Evolutionary conservation across 1,140 invertebrate genomes (phyloP).

Genomic region (Neodiprion lecontei): DNA sequence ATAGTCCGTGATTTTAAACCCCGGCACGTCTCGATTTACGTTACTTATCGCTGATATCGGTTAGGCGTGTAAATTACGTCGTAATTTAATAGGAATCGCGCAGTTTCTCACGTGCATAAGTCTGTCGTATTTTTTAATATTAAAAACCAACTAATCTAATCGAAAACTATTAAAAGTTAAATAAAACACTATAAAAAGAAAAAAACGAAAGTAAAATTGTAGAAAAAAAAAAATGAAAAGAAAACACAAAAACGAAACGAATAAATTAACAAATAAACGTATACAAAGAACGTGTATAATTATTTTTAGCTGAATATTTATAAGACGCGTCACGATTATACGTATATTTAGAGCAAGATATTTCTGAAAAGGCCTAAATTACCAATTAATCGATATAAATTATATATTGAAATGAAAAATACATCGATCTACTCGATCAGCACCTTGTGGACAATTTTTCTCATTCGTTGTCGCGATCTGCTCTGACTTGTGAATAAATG

Average conservation of each 20-base stretch:
- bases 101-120: background rate
- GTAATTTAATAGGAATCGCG: conserved; percentile 1
- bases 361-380: background rate
- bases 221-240: background rate
- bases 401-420: no score
- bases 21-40: no score
- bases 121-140: background rate
- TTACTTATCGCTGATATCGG: no score
- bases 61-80: background rate
- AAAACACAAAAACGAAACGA: background rate
- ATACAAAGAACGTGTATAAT: background rate
- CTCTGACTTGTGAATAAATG: no score
- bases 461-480: no score
- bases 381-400: no score
- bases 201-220: background rate
- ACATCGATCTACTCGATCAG: no score
- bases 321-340: background rate
- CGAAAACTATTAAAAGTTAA: background rate
- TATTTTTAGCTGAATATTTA: conserved; percentile 5
- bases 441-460: no score
- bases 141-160: no score
- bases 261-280: background rate
- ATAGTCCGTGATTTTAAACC: no score
- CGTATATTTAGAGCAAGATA: background rate
- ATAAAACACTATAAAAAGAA: background rate